Conservation (phyloP, 2,797 vertebrate genomes). For the Chaetodon trifasciatus region DNA sequence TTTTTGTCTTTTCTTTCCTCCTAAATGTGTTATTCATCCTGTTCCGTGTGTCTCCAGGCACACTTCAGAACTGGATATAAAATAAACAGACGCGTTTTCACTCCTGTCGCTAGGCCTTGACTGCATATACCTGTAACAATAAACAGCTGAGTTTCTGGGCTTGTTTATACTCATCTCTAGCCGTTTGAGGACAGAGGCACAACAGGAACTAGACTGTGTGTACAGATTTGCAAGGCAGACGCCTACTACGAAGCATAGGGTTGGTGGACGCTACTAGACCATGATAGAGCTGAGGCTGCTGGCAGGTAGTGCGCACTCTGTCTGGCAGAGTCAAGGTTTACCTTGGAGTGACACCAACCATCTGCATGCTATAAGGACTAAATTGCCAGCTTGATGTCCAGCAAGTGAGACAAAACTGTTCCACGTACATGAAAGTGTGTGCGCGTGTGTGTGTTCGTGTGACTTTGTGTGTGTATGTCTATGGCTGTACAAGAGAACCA, state of each 20-base stretch:
- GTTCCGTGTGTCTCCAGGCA: slow-evolving; percentile 80
- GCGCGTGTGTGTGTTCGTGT: slow-evolving; percentile 60
- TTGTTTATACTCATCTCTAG: slow-evolving; percentile 82
- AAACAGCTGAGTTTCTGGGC: slow-evolving; percentile 73
- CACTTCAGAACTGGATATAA: slow-evolving; percentile 79
- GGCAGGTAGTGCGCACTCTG: slow-evolving; percentile 69
- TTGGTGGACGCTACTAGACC: slow-evolving; percentile 80
- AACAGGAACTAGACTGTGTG: slow-evolving; percentile 81
- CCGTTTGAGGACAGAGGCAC: slow-evolving; percentile 74
- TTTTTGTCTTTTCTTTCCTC: slow-evolving; percentile 82
- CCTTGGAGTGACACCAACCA: slow-evolving; percentile 82
- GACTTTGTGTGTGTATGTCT: slow-evolving; percentile 42
- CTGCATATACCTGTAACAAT: slow-evolving; percentile 81
- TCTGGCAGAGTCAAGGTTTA: slow-evolving; percentile 75
- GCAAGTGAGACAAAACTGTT: slow-evolving; percentile 74
- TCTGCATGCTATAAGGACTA: slow-evolving; percentile 79
- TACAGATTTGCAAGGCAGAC: slow-evolving; percentile 69
- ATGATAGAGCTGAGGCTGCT: slow-evolving; percentile 77
- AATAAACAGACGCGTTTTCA: slow-evolving; percentile 78
- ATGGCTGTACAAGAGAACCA: slow-evolving; percentile 49
- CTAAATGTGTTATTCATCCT: slow-evolving; percentile 85
- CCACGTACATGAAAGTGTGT: slow-evolving; percentile 62
- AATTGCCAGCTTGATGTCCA: slow-evolving; percentile 77
- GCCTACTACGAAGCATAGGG: slow-evolving; percentile 62
- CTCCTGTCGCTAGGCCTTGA: slow-evolving; percentile 67